Conservation (phyloP, 2,888 invertebrate genomes). For the Lasioglossum zephyrum region DNA sequence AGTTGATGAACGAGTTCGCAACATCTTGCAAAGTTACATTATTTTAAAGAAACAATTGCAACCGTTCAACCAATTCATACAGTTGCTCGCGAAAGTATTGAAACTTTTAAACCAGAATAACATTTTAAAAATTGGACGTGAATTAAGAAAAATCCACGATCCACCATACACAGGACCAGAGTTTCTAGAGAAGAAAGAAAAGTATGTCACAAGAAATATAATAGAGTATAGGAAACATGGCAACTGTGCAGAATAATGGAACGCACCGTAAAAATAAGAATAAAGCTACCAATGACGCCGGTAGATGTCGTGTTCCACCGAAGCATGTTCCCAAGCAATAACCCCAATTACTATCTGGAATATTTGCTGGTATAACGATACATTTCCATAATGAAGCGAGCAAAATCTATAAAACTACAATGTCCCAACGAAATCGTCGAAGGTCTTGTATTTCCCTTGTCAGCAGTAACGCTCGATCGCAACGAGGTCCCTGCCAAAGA, state of each 20-base stretch:
- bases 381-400: slow-evolving; percentile 1
- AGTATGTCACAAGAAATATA: background rate
- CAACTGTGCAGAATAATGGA: too few relatives aligned
- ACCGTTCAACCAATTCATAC: too few relatives aligned
- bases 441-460: background rate
- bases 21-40: too few relatives aligned
- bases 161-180: too few relatives aligned
- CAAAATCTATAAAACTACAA: background rate
- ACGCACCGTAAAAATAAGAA: background rate
- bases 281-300: background rate
- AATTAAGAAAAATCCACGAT: background rate
- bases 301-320: background rate
- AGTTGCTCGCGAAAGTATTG: too few relatives aligned
- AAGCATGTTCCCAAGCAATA: background rate
- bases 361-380: background rate
- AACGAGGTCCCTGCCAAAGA: background rate
- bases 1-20: too few relatives aligned
- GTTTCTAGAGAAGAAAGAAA: background rate
- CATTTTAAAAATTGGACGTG: too few relatives aligned
- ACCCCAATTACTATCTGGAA: background rate
- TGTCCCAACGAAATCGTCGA: background rate
- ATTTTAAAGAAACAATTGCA: too few relatives aligned
- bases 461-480: background rate
- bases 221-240: background rate
- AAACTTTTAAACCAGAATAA: too few relatives aligned